A percentile compares a stretch with the other conserved stretches of the same genome.
Evolutionary conservation across 2,797 vertebrate genomes (phyloP).

Genomic region (Halcyon chelicuti): DNA sequence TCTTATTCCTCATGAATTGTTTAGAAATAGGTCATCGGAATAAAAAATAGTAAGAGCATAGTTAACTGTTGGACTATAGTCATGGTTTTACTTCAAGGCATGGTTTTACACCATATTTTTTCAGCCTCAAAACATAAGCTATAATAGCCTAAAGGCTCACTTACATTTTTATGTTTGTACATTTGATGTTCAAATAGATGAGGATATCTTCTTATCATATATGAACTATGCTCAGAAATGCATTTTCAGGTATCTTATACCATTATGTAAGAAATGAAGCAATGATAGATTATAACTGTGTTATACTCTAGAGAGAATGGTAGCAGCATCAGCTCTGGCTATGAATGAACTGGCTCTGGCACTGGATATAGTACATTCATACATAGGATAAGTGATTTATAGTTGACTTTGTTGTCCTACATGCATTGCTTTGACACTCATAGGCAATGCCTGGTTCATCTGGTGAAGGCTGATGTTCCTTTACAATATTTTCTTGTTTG

Average conservation of each 20-base stretch:
- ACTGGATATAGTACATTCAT: neutral
- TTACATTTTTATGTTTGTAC: neutral
- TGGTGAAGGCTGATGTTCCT: neutral
- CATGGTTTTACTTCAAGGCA: neutral
- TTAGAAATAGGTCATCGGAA: neutral
- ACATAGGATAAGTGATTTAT: neutral
- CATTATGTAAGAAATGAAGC: neutral
- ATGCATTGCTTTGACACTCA: neutral
- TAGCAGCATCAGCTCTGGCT: neutral
- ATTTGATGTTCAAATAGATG: neutral
- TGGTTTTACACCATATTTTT: neutral
- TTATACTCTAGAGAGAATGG: neutral
- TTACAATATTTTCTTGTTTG: neutral
- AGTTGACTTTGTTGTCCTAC: fast-evolving
- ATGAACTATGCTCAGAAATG: neutral
- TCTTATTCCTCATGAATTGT: neutral
- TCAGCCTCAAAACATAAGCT: neutral
- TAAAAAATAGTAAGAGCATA: neutral
- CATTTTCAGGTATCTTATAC: neutral
- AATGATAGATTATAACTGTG: neutral
- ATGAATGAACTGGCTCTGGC: neutral
- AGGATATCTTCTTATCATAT: neutral
- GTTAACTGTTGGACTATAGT: neutral
- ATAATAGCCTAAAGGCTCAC: neutral
- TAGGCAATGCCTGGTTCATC: neutral